Percentiles rank a stretch among this genome's conserved stretches.
Conservation (phyloP, 2,797 vertebrate genomes). For the Lerista edwardsae region DNA sequence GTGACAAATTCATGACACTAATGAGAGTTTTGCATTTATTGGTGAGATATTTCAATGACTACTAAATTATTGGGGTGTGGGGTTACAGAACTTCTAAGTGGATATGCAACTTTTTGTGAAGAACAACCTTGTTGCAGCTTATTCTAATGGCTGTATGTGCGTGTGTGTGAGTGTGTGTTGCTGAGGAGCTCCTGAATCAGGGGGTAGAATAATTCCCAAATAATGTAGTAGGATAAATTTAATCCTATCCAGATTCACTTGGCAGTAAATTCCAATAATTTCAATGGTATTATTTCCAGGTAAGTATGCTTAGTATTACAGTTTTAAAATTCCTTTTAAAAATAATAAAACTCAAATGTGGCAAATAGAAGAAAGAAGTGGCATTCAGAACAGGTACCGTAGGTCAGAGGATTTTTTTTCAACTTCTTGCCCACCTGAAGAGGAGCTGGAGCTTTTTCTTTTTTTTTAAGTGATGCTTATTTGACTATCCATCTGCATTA, state of each 20-base stretch:
- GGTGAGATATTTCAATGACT: not conserved
- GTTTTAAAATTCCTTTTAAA: not conserved
- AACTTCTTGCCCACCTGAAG: not conserved
- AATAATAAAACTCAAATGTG: not conserved
- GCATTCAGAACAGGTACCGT: too few relatives aligned
- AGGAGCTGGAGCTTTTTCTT: too few relatives aligned
- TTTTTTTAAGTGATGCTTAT: not conserved
- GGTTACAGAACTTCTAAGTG: not conserved
- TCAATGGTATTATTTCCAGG: not conserved
- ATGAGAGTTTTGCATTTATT: constrained; percentile 7
- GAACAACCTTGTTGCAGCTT: not conserved
- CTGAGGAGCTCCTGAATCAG: not conserved
- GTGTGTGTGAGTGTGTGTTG: not conserved
- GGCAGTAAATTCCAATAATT: not conserved
- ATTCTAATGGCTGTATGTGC: not conserved
- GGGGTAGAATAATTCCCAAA: not conserved
- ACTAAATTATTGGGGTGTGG: not conserved
- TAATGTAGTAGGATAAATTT: not conserved
- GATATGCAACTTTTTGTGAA: not conserved
- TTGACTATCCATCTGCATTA: not conserved
- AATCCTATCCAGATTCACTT: not conserved
- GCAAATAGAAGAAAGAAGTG: not conserved
- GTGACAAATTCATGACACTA: not conserved
- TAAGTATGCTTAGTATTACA: not conserved
- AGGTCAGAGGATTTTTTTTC: not conserved